These are phyloP conservation scores for Speoplatyrhinus poulsoni DNA, from an alignment of 2,113 vertebrate genomes.

Conservation along the genomic window DNA sequence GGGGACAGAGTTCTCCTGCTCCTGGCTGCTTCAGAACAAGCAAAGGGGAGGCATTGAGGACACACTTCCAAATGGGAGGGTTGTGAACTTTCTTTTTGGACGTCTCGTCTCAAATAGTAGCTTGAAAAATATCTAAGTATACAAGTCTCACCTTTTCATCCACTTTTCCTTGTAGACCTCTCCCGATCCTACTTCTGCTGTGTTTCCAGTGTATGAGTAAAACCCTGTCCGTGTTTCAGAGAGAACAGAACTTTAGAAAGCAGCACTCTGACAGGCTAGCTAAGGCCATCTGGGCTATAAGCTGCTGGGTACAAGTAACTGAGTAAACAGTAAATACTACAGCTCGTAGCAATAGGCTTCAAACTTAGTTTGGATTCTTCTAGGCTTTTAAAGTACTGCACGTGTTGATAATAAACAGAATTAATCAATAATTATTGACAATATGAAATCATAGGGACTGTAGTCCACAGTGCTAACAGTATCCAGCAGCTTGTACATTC, in stretches of 20 bases:
- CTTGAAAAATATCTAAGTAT: not conserved
- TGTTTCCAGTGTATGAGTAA: constrained; percentile 88
- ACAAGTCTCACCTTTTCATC: constrained; percentile 85
- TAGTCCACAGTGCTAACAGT: not conserved
- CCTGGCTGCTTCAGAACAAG: constrained; percentile 74
- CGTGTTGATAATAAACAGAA: too few relatives aligned
- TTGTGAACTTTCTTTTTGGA: too few relatives aligned
- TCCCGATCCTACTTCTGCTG: constrained; percentile 81
- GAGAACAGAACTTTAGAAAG: constrained; percentile 44
- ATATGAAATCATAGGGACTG: too few relatives aligned
- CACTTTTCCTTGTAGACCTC: constrained; percentile 87
- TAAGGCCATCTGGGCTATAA: constrained; percentile 26
- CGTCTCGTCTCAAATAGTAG: too few relatives aligned
- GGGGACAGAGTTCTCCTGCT: constrained; percentile 79
- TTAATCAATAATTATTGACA: too few relatives aligned
- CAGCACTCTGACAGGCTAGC: not conserved
- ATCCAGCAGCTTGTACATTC: constrained; percentile 63
- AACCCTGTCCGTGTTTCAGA: constrained; percentile 80
- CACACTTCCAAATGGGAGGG: too few relatives aligned
- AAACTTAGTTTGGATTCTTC: not conserved
- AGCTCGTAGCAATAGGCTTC: not conserved
- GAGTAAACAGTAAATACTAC: not conserved
- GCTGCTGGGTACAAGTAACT: constrained; percentile 56
- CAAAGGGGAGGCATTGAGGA: not conserved
- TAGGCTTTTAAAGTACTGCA: too few relatives aligned